Evolutionary conservation across 2,113 vertebrate genomes (phyloP), one percentile per base, ranked within the genome.

Genomic region (Pseudopodoces humilis): DNA sequence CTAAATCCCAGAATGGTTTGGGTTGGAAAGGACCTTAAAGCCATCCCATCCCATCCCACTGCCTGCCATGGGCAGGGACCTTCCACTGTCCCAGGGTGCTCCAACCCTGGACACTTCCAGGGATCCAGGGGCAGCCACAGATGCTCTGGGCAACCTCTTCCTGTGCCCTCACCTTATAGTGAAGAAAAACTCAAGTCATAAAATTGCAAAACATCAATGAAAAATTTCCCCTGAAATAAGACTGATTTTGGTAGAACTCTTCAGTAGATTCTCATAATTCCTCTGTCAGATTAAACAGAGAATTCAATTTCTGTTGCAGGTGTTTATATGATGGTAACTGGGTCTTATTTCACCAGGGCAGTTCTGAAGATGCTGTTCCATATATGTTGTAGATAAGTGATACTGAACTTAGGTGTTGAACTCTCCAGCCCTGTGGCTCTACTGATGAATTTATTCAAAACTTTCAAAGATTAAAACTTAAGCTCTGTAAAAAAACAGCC

Each of bases 91-190:
- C 33, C 37, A 15, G 37, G 11, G 0, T 46, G 16, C 37, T 72
- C 52, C 9, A 58, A 5, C 11, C 16, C 19, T 0, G 52, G n/a
- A 0, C 14, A 53, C 7, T 46, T 0, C 6, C 80, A 84, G 35
- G 37, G 23, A 30, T 25, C 33, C 68, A 72, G 10, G 28, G 16
- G 2, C 56, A 77, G 19, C 37, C 64, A 5, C 58, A 64, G 25
- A 41, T 76, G 1, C 39, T 49, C 47, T 27, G 62, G 28, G 16
- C 1, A 60, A 0, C 7, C 33, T 49, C 12, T 6, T 28, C 15
- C 37, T 17, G 31, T 27, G 22, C 24, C 24, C 17, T 58, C 59
- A 15, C 31, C 67, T 39, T 39, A 23, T 0, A 35, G 11, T 2
- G 18, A 43, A 37, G 25, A 12, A 69, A 69, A 50, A 3, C 14